A percentile compares a stretch with the other conserved stretches of the same genome.
Evolutionary conservation across 2,113 vertebrate species (phyloP).

Genomic region (Henicopernis longicauda): DNA sequence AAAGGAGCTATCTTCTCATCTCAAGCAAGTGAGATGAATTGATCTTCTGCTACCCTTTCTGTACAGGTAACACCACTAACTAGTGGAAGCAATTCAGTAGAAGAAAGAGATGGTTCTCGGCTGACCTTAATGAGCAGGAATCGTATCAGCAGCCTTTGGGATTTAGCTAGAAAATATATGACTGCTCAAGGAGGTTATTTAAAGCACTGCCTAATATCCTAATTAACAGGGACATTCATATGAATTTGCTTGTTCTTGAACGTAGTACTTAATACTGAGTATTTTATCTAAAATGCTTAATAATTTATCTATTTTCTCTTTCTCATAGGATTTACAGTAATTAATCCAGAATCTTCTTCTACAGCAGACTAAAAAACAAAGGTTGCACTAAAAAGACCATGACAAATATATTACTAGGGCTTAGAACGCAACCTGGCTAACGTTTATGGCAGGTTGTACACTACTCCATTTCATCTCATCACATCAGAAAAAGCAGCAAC

Average conservation of each 20-base stretch:
- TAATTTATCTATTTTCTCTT: background rate
- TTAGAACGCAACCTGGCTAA: background rate
- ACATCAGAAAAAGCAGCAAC: background rate
- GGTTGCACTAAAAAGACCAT: background rate
- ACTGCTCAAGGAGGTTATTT: conserved; percentile 47
- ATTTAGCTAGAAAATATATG: conserved; percentile 62
- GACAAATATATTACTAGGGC: background rate
- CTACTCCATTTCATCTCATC: background rate
- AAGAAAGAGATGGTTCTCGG: background rate
- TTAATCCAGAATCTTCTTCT: background rate
- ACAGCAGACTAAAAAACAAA: background rate
- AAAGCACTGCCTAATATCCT: conserved; percentile 58
- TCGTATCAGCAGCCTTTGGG: conserved; percentile 30
- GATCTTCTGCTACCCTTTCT: background rate
- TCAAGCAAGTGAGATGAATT: background rate
- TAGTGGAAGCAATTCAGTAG: conserved; percentile 37
- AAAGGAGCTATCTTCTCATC: background rate
- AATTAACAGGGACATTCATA: conserved; percentile 65
- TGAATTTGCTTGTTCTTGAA: conserved; percentile 63
- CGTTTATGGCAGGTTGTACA: background rate
- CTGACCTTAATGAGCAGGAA: conserved; percentile 51
- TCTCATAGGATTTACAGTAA: background rate
- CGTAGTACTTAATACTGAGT: background rate
- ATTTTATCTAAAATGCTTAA: conserved; percentile 5
- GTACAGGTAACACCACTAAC: background rate